Percentiles rank a stretch among this genome's conserved stretches.
phyloP scores from a whole-genome alignment of 2,797 vertebrate genomes.

The Loris lydekkerianus region DNA sequence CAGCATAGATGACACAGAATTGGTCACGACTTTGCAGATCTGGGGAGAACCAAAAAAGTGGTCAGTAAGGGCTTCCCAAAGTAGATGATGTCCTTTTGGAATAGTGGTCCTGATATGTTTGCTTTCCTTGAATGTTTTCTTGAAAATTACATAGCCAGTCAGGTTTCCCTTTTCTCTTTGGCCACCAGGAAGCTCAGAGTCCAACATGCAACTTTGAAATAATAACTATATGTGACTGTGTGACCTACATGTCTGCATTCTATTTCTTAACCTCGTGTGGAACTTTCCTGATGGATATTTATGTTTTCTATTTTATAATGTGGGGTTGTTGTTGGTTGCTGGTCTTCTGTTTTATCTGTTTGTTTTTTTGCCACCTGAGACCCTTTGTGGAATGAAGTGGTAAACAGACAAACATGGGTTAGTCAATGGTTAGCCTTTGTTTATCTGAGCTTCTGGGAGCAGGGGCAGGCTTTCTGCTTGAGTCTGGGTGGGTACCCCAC shows the following conservation, averaged over 20 bases:
- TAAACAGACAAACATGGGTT: background rate
- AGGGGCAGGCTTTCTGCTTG: background rate
- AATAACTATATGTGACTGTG: background rate
- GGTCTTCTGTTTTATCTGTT: background rate
- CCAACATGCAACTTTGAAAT: background rate
- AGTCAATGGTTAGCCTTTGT: background rate
- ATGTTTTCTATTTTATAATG: background rate
- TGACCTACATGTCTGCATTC: background rate
- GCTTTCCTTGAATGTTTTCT: constrained; percentile 34
- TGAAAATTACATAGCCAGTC: constrained; percentile 8
- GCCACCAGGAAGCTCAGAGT: background rate
- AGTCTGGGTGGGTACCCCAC: background rate
- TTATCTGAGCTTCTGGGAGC: background rate
- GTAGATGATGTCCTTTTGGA: background rate
- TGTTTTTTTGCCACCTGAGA: background rate
- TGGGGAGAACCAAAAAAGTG: constrained; percentile 60
- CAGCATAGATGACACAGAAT: constrained; percentile 71
- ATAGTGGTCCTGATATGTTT: background rate
- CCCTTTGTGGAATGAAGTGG: background rate
- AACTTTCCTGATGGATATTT: background rate
- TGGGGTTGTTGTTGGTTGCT: background rate
- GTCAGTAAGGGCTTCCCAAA: background rate
- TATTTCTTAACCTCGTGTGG: background rate
- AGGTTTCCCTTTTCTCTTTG: constrained; percentile 34
- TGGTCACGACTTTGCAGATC: constrained; percentile 79